phyloP scores from a whole-genome alignment of 1,140 invertebrate genomes.

The Diploscapter pachys region DNA sequence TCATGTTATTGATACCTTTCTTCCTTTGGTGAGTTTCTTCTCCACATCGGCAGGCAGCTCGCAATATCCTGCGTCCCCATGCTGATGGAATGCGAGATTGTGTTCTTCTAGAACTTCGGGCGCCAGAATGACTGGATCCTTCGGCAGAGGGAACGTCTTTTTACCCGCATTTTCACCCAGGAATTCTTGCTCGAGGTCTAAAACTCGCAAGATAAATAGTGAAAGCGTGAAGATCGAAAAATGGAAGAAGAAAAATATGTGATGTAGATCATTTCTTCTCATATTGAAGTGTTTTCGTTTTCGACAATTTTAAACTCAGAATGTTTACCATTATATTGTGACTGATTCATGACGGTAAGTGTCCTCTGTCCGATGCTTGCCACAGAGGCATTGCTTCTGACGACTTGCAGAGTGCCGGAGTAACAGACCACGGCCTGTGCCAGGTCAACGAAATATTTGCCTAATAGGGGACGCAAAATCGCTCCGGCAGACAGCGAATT shows the following conservation, averaged over 20 bases:
- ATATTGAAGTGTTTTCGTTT: not conserved
- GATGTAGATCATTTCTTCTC: too few species aligned
- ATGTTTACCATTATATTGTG: constrained; percentile 43
- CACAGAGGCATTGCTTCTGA: constrained; percentile 27
- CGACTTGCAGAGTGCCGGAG: constrained; percentile 38
- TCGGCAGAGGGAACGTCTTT: constrained; percentile 11
- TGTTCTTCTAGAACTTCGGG: constrained; percentile 29
- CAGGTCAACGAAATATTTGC: constrained; percentile 51
- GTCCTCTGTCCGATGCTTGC: constrained; percentile 39
- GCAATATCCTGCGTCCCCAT: constrained; percentile 53
- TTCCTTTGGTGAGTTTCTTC: constrained; percentile 10
- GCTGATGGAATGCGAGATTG: constrained; percentile 53
- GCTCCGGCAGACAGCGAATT: constrained; percentile 48
- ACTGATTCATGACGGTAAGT: constrained; percentile 50
- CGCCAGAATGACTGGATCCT: constrained; percentile 20
- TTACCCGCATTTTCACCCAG: constrained; percentile 11
- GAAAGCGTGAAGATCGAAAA: too few species aligned
- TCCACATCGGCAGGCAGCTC: constrained; percentile 45
- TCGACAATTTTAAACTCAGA: not conserved
- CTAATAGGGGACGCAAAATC: constrained; percentile 45
- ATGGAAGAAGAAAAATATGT: too few species aligned
- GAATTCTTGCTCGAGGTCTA: constrained; percentile 4
- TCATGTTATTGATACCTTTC: constrained; percentile 30
- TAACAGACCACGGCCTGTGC: constrained; percentile 46
- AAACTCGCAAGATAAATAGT: not conserved